phyloP scores from a whole-genome alignment of 2,113 vertebrate genomes.

The Thamnophis sirtalis region DNA sequence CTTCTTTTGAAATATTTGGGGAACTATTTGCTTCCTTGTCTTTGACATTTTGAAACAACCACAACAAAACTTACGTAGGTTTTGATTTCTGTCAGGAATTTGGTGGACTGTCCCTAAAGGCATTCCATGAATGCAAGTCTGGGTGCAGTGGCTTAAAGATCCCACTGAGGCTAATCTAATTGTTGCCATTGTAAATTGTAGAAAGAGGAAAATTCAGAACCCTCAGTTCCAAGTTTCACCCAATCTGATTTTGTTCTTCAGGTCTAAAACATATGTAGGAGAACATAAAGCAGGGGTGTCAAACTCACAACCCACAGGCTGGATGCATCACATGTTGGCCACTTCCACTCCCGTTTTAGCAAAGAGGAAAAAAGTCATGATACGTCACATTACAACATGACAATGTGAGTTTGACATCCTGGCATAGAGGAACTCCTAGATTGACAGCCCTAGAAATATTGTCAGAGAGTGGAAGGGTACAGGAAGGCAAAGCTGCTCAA shows the following conservation, averaged over 20 bases:
- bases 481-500: not conserved
- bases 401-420: no score
- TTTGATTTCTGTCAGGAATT: constrained; percentile 9
- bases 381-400: no score
- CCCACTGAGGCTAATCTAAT: constrained; percentile 14
- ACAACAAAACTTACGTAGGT: constrained; percentile 4
- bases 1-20: constrained; percentile 21
- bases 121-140: not conserved
- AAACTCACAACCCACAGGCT: fast-evolving
- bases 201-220: constrained; percentile 14
- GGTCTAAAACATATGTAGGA: constrained; percentile 15
- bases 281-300: not conserved
- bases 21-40: constrained; percentile 11
- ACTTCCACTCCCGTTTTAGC: no score
- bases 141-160: constrained; percentile 1
- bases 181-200: constrained; percentile 6
- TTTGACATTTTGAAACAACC: constrained; percentile 8
- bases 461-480: not conserved
- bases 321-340: no score
- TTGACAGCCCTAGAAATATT: not conserved
- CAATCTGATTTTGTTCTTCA: constrained; percentile 25
- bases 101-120: not conserved
- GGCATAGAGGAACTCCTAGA: not conserved
- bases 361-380: no score
- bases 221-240: constrained; percentile 13